These are phyloP conservation scores for Pterocles orientalis DNA, from an alignment of 2,113 vertebrate genomes.

Conservation along the genomic window DNA sequence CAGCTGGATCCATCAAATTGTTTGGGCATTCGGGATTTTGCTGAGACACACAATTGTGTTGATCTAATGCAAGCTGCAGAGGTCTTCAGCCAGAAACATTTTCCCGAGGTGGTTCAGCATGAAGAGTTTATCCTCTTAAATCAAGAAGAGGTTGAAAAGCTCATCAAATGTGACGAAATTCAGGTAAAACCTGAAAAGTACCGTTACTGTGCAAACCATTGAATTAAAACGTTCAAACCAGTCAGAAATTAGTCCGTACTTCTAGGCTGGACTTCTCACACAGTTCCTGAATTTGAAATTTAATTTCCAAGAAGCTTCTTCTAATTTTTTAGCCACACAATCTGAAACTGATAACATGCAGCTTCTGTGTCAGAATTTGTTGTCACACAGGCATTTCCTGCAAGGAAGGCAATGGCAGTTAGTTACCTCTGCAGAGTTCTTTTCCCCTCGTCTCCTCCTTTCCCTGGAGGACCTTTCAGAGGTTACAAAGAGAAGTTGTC, in stretches of 20 bases:
- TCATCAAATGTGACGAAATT: slow-evolving; percentile 98
- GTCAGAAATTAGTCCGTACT: neutral
- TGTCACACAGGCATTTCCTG: neutral
- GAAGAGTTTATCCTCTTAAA: slow-evolving; percentile 98
- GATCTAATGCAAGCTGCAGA: slow-evolving; percentile 98
- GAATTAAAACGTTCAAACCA: neutral
- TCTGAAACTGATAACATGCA: neutral
- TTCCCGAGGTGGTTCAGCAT: slow-evolving; percentile 97
- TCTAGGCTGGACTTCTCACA: neutral
- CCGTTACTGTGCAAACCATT: neutral
- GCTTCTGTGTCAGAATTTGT: neutral
- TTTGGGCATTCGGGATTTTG: slow-evolving; percentile 98
- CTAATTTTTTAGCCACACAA: neutral
- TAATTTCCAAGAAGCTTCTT: neutral
- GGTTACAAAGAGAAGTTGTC: neutral
- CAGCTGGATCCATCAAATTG: slow-evolving; percentile 98
- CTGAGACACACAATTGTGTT: slow-evolving; percentile 98
- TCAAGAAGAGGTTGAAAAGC: slow-evolving; percentile 96
- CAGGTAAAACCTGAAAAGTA: slow-evolving; percentile 82
- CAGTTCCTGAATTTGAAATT: neutral
- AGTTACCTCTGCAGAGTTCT: neutral
- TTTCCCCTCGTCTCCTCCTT: neutral
- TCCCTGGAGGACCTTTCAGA: neutral
- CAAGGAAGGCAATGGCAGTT: neutral
- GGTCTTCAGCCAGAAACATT: slow-evolving; percentile 97